Conservation (phyloP, 1,140 invertebrate species). For the Caerostris darwini region DNA sequence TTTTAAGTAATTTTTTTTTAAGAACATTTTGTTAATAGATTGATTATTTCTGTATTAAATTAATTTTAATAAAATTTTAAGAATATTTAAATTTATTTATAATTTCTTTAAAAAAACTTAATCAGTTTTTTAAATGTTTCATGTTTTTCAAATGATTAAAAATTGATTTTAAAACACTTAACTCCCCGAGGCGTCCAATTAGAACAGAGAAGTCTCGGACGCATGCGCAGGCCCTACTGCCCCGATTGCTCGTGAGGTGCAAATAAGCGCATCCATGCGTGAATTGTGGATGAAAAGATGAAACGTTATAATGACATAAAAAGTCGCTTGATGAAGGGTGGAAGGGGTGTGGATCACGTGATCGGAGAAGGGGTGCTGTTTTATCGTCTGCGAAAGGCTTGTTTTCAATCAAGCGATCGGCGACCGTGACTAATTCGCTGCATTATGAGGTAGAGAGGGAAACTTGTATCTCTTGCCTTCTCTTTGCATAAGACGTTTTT, state of each 20-base stretch:
- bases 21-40: too few species aligned
- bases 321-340: not conserved
- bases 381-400: constrained; percentile 12
- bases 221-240: not conserved
- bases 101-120: too few species aligned
- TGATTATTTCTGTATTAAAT: too few species aligned
- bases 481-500: not conserved
- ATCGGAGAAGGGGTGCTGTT: not conserved
- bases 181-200: not conserved
- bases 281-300: constrained; percentile 1
- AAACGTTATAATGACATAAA: constrained; percentile 10
- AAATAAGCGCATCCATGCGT: not conserved
- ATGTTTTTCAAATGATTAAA: too few species aligned
- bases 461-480: not conserved
- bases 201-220: not conserved
- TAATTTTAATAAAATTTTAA: too few species aligned
- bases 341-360: not conserved
- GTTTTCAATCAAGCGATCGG: not conserved
- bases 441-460: not conserved
- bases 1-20: too few species aligned
- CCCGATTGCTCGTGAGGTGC: not conserved
- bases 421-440: not conserved
- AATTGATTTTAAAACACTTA: too few species aligned
- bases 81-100: too few species aligned
- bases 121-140: too few species aligned